Percentiles rank a stretch among this genome's conserved stretches.
phyloP scores from a whole-genome alignment of 2,797 vertebrate genomes.

The Pristis pectinata region DNA sequence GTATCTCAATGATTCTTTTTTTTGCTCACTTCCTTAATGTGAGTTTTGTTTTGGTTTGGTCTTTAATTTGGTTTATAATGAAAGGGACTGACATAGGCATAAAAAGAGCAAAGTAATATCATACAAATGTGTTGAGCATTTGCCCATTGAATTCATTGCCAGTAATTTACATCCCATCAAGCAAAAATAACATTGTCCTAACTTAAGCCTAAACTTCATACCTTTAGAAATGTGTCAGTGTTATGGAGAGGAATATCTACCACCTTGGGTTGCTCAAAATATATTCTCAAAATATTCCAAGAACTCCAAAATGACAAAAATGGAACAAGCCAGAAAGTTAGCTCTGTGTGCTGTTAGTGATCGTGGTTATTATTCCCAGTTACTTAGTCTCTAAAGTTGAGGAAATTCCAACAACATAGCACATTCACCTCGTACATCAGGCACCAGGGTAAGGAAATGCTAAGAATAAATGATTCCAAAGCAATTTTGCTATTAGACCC shows the following conservation, averaged over 20 bases:
- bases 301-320: not conserved
- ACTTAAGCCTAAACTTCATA: not conserved
- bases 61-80: not conserved
- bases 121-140: not conserved
- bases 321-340: not conserved
- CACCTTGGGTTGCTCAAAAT: not conserved
- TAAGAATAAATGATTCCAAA: not conserved
- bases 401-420: not conserved
- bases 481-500: not conserved
- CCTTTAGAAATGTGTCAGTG: not conserved
- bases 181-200: not conserved
- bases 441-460: not conserved
- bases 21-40: not conserved
- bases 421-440: not conserved
- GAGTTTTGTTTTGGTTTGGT: too few relatives aligned
- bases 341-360: not conserved
- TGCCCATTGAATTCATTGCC: not conserved
- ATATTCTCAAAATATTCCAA: not conserved
- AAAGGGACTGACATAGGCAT: not conserved
- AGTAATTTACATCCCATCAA: not conserved
- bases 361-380: not conserved
- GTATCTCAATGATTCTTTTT: not conserved
- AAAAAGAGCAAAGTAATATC: not conserved
- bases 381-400: not conserved
- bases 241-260: not conserved